Evolutionary conservation across 1,140 invertebrate species (phyloP).

Genomic region (Sycobia sp.): DNA sequence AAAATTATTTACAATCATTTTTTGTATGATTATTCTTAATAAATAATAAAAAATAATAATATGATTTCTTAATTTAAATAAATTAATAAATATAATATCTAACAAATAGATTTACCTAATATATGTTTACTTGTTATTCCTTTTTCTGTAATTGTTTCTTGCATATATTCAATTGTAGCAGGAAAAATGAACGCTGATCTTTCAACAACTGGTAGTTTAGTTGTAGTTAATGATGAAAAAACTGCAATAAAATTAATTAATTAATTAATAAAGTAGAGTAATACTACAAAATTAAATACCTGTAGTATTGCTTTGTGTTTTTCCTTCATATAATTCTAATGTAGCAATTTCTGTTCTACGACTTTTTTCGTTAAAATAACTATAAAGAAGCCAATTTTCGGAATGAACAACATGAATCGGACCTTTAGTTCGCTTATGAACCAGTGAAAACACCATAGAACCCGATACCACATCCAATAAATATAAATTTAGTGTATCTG

Average conservation of each 20-base stretch:
- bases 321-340: constrained; percentile 94
- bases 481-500: constrained; percentile 79
- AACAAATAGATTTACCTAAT: constrained; percentile 70
- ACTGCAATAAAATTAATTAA: constrained; percentile 55
- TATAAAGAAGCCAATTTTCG: constrained; percentile 96
- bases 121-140: constrained; percentile 96
- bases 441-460: constrained; percentile 72
- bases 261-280: background rate
- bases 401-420: constrained; percentile 92
- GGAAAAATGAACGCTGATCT: constrained; percentile 91
- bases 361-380: constrained; percentile 92
- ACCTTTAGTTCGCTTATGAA: constrained; percentile 79
- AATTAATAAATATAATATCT: too few relatives aligned
- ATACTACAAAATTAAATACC: constrained; percentile 46
- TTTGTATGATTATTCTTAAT: too few relatives aligned
- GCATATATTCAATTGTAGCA: constrained; percentile 76
- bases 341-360: constrained; percentile 89
- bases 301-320: constrained; percentile 82
- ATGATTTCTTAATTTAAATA: too few relatives aligned
- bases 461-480: constrained; percentile 92
- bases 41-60: background rate
- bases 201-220: constrained; percentile 79
- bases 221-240: constrained; percentile 81
- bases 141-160: constrained; percentile 86
- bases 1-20: too few relatives aligned